A percentile compares a stretch with the other conserved stretches of the same genome.
Evolutionary conservation across 2,113 vertebrate species (phyloP).

Genomic region (Carlito syrichta): DNA sequence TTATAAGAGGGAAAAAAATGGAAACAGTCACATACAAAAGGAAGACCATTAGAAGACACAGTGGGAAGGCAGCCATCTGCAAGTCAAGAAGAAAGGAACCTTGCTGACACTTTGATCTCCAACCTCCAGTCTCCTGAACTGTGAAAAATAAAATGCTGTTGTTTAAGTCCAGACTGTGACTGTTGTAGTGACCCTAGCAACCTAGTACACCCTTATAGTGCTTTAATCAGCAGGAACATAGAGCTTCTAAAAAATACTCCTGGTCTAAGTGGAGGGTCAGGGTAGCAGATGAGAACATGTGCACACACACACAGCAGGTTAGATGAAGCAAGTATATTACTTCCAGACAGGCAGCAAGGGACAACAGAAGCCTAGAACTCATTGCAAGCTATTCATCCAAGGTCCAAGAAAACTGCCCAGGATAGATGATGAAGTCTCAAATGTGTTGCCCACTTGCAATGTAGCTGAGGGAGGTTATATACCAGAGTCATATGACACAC

Average conservation of each 20-base stretch:
- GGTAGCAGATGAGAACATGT: too few relatives aligned
- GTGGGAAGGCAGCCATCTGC: not conserved
- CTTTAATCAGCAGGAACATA: not conserved
- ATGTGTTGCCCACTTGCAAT: not conserved
- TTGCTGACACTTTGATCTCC: not conserved
- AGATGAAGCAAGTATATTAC: not conserved
- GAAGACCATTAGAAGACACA: not conserved
- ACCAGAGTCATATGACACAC: not conserved
- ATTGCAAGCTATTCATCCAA: not conserved
- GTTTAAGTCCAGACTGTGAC: not conserved
- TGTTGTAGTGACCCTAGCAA: not conserved
- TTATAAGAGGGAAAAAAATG: not conserved
- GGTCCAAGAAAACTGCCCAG: not conserved
- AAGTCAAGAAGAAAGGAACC: not conserved
- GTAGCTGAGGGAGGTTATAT: too few relatives aligned
- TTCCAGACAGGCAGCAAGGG: not conserved
- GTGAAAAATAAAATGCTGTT: not conserved
- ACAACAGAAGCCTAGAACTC: not conserved
- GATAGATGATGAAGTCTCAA: too few relatives aligned
- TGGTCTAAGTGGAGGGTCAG: not conserved
- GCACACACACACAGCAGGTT: too few relatives aligned
- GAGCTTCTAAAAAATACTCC: not conserved
- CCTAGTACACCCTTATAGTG: not conserved
- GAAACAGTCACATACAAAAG: not conserved
- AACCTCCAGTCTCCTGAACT: too few relatives aligned